A percentile compares a stretch with the other conserved stretches of the same genome.
phyloP scores from a whole-genome alignment of 2,113 vertebrate species.

The Colossoma macropomum region DNA sequence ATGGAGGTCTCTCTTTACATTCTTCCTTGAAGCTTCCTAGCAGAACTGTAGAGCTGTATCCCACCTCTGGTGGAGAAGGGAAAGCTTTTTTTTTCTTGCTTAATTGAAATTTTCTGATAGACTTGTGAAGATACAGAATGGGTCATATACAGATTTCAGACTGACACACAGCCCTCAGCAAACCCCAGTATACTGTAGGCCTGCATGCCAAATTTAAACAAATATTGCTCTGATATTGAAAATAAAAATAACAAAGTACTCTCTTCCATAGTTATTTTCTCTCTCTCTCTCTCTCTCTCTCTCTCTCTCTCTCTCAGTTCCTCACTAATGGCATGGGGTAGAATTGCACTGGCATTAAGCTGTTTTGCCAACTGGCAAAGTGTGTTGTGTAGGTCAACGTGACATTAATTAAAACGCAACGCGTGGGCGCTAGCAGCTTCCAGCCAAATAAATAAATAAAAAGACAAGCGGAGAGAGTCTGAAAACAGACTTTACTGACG shows the following conservation, averaged over 20 bases:
- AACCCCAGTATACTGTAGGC: not conserved
- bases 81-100: no score
- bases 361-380: constrained; percentile 47
- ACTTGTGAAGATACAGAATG: no score
- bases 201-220: not conserved
- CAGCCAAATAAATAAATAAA: constrained; percentile 52
- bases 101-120: no score
- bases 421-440: constrained; percentile 45
- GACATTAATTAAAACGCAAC: constrained; percentile 60
- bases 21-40: no score
- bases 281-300: not conserved
- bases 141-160: no score
- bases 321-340: constrained; percentile 33
- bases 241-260: not conserved
- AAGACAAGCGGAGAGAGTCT: not conserved
- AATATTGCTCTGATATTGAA: not conserved
- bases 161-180: no score
- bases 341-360: constrained; percentile 35
- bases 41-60: no score
- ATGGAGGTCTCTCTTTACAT: no score
- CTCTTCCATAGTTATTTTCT: no score
- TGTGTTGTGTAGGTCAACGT: constrained; percentile 51
- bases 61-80: no score
- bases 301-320: not conserved
- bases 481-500: constrained; percentile 43